phyloP scores from a whole-genome alignment of 2,113 vertebrate genomes.

The Barnardius zonarius region DNA sequence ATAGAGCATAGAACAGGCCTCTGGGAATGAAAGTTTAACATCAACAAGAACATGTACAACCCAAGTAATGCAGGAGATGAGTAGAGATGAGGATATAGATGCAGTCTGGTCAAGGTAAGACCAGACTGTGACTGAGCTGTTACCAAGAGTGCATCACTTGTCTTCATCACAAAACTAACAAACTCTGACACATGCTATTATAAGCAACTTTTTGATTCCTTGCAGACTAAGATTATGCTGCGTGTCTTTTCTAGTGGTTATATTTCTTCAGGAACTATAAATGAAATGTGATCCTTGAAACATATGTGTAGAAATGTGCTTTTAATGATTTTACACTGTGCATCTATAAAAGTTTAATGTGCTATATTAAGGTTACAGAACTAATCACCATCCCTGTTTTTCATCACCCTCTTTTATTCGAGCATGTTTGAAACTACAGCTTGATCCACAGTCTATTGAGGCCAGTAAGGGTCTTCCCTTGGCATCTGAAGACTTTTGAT shows the following conservation, averaged over 20 bases:
- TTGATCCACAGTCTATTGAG: not conserved
- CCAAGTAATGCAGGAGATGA: not conserved
- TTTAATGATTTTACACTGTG: not conserved
- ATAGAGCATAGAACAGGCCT: not conserved
- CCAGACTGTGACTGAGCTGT: not conserved
- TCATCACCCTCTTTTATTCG: not conserved
- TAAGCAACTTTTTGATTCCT: not conserved
- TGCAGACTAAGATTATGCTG: not conserved
- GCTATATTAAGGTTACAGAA: not conserved
- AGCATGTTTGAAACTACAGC: not conserved
- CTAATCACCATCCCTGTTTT: not conserved
- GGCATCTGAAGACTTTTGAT: not conserved
- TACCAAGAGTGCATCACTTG: not conserved
- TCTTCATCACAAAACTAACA: not conserved
- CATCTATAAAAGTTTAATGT: not conserved
- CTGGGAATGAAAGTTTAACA: not conserved
- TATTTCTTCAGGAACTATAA: not conserved
- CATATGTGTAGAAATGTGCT: not conserved
- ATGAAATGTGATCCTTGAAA: not conserved
- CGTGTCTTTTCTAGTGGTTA: not conserved
- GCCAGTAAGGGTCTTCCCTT: not conserved
- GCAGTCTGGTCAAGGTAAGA: not conserved
- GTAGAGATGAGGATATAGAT: not conserved
- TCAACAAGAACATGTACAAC: not conserved
- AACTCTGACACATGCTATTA: not conserved